These are phyloP conservation scores for Dexiosoma caninum DNA, from an alignment of 2,888 invertebrate species.

Conservation along the genomic window DNA sequence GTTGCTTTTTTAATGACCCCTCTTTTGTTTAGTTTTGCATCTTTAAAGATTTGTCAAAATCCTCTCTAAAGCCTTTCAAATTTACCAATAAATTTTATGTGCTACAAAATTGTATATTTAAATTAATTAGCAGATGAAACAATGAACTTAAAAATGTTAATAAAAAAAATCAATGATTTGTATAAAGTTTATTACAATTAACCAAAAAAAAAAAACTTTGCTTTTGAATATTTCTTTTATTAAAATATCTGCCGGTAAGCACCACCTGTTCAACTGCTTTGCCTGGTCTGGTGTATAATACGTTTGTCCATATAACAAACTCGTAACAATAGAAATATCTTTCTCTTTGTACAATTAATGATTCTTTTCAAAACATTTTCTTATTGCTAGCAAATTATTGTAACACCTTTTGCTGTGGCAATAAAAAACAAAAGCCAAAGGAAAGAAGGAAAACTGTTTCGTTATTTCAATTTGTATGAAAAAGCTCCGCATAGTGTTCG, in stretches of 20 bases:
- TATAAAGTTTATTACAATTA: not conserved
- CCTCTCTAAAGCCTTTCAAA: too few relatives aligned
- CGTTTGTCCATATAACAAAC: conserved; percentile 11
- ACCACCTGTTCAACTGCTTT: not conserved
- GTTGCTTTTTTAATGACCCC: not conserved
- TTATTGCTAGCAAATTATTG: conserved; percentile 35
- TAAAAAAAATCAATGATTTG: not conserved
- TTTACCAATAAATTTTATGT: too few relatives aligned
- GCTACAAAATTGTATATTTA: too few relatives aligned
- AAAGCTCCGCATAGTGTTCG: not conserved
- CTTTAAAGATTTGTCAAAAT: not conserved
- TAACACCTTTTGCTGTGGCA: conserved; percentile 11
- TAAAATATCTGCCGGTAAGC: not conserved
- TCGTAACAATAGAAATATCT: not conserved
- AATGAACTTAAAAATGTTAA: not conserved
- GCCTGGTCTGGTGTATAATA: conserved; percentile 3
- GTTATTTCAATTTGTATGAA: not conserved
- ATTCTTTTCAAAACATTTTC: conserved; percentile 11
- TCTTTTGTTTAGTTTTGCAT: not conserved
- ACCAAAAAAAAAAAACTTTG: not conserved
- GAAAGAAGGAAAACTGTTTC: not conserved
- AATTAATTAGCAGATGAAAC: not conserved
- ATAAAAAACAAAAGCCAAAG: not conserved
- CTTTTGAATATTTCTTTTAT: not conserved
- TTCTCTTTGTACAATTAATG: not conserved